These are phyloP conservation scores for Dipodomys merriami DNA, from an alignment of 2,113 vertebrate species.

Conservation along the genomic window DNA sequence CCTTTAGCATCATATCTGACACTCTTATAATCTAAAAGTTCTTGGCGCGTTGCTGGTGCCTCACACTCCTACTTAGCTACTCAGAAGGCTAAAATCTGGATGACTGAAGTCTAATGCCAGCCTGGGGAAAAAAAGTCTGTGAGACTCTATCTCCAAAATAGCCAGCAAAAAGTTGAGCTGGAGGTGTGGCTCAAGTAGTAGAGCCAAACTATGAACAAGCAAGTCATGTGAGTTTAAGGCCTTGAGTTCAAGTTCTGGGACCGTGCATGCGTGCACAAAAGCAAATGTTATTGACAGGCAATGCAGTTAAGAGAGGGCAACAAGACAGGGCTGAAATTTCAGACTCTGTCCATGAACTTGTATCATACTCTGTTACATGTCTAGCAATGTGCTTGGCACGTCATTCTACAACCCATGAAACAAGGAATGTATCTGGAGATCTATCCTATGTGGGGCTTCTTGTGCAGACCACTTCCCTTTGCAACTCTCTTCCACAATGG, in stretches of 20 bases:
- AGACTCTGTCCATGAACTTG: background rate
- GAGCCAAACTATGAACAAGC: too few species aligned
- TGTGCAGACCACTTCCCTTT: background rate
- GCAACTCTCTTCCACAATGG: background rate
- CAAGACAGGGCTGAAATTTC: background rate
- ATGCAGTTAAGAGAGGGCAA: background rate
- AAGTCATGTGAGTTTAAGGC: too few species aligned
- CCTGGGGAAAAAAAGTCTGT: too few species aligned
- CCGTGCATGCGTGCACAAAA: background rate
- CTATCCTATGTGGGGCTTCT: background rate
- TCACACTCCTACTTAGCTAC: too few species aligned
- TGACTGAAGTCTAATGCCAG: too few species aligned
- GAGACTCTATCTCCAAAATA: too few species aligned
- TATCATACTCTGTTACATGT: background rate
- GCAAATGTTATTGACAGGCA: background rate
- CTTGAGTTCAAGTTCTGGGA: too few species aligned
- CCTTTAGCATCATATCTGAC: background rate
- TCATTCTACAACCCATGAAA: background rate
- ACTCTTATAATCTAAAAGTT: background rate
- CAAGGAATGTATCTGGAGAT: background rate
- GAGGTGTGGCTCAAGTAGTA: too few species aligned
- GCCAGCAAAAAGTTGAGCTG: too few species aligned
- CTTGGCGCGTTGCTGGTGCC: too few species aligned
- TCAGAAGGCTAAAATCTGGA: too few species aligned
- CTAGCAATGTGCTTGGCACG: background rate